Conservation (phyloP, 2,797 vertebrate genomes). For the Myioborus miniatus region DNA sequence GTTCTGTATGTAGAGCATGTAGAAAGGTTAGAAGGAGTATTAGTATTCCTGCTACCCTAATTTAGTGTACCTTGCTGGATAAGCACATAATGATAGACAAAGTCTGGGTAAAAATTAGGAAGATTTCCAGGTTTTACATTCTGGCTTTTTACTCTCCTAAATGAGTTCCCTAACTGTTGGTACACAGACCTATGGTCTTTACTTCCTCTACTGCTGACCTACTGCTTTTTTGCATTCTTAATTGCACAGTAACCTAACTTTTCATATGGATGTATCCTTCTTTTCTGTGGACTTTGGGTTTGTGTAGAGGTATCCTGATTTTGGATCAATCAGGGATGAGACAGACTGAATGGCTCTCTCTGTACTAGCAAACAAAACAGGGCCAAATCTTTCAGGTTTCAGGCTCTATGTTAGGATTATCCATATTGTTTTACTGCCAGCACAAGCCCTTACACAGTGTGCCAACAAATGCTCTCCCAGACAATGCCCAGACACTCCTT, state of each 20-base stretch:
- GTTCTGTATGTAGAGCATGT: background rate
- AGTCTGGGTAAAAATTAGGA: background rate
- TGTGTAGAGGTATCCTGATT: background rate
- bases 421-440: background rate
- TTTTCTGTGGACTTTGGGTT: background rate
- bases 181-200: background rate
- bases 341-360: background rate
- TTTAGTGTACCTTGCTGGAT: background rate
- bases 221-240: background rate
- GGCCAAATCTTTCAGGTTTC: background rate
- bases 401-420: background rate
- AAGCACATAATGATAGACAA: background rate
- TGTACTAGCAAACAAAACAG: background rate
- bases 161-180: background rate
- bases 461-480: background rate
- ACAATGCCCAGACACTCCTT: conserved; percentile 19
- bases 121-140: background rate
- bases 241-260: background rate
- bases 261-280: background rate
- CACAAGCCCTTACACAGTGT: background rate
- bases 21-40: background rate
- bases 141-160: background rate
- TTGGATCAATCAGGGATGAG: background rate
- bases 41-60: background rate
- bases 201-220: background rate